A percentile compares a stretch with the other conserved stretches of the same genome.
phyloP scores from a whole-genome alignment of 2,113 vertebrate genomes.

The Telmatochromis brachygnathus region DNA sequence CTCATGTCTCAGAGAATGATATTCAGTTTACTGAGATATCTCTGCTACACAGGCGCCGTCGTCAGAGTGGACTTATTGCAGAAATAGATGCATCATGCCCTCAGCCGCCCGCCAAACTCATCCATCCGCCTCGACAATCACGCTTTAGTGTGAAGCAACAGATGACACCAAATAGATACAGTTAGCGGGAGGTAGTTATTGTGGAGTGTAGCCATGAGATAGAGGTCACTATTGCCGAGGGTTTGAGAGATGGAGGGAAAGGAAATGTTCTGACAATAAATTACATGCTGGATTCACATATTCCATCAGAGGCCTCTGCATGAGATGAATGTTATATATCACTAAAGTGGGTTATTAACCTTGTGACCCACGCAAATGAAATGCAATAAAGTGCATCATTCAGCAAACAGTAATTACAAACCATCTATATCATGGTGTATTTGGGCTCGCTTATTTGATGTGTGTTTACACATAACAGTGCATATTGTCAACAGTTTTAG shows the following conservation, averaged over 20 bases:
- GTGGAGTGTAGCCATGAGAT: slow-evolving; percentile 31
- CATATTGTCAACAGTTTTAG: background rate
- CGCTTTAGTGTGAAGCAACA: background rate
- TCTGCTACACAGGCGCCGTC: slow-evolving; percentile 45
- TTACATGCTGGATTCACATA: slow-evolving; percentile 36
- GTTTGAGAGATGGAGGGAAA: slow-evolving; percentile 29
- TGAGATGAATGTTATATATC: slow-evolving; percentile 6
- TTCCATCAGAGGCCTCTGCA: slow-evolving; percentile 11
- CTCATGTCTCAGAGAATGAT: slow-evolving; percentile 22
- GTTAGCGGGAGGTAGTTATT: slow-evolving; percentile 25
- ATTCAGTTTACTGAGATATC: slow-evolving; percentile 52
- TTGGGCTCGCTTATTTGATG: background rate
- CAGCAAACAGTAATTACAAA: background rate
- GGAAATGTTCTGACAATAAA: slow-evolving; percentile 30
- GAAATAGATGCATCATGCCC: slow-evolving; percentile 30
- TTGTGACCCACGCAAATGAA: slow-evolving; percentile 22
- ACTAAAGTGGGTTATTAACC: slow-evolving; percentile 37
- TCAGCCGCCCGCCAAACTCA: slow-evolving; percentile 3
- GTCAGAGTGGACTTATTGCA: slow-evolving; percentile 14
- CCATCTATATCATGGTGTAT: background rate
- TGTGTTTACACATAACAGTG: background rate
- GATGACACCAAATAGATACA: slow-evolving; percentile 33
- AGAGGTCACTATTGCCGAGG: slow-evolving; percentile 50
- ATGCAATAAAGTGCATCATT: slow-evolving; percentile 1
- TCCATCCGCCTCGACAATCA: slow-evolving; percentile 19